Percentiles rank a stretch among this genome's conserved stretches.
These are phyloP conservation scores for Apus apus DNA, from an alignment of 2,113 vertebrate species.

Conservation along the genomic window DNA sequence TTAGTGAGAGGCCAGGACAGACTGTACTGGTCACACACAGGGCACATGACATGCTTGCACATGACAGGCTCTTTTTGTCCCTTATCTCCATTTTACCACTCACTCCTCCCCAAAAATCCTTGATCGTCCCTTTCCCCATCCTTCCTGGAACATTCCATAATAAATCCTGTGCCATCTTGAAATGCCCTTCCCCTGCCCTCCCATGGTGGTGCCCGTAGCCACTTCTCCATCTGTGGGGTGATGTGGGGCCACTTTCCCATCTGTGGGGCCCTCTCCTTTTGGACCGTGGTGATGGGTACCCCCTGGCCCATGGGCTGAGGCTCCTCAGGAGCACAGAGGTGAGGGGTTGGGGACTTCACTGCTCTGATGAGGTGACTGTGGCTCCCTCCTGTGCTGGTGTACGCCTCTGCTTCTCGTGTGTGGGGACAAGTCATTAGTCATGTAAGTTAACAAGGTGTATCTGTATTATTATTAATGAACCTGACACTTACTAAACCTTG, in stretches of 20 bases:
- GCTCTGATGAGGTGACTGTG: not conserved
- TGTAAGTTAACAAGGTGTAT: not conserved
- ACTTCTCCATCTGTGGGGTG: not conserved
- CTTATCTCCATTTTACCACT: not conserved
- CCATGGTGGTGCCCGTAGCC: not conserved
- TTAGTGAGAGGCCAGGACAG: not conserved
- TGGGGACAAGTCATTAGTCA: not conserved
- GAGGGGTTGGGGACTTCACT: not conserved
- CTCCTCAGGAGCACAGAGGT: fast-evolving
- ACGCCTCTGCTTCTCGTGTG: not conserved
- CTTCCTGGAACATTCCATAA: not conserved
- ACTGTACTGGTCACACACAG: not conserved
- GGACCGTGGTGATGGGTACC: not conserved
- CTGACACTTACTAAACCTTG: not conserved
- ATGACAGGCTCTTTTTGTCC: fast-evolving
- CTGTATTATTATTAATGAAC: not conserved
- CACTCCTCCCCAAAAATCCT: fast-evolving
- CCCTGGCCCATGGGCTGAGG: not conserved
- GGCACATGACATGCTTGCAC: not conserved
- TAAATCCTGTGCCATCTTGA: not conserved
- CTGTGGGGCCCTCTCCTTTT: not conserved
- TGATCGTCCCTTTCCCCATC: not conserved
- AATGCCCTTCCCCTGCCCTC: not conserved
- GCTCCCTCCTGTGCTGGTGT: fast-evolving
- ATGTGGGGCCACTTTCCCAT: no score